Evolutionary conservation across 2,888 invertebrate species (phyloP), one percentile per base, ranked within the genome.

Genomic region (Scrobipalpa atriplicella): DNA sequence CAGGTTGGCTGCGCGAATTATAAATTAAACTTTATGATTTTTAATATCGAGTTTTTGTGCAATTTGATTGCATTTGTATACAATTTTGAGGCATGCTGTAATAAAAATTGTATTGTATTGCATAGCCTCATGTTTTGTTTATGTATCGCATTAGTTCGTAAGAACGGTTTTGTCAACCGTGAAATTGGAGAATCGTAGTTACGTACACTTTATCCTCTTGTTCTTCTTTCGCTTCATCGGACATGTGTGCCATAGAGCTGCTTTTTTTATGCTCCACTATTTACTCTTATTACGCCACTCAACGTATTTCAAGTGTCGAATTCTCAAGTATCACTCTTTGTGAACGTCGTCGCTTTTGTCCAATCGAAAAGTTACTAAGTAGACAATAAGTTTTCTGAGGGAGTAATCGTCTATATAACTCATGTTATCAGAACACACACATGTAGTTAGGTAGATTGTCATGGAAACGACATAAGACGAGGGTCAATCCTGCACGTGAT

Each of bases 181-280:
- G 80, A 82, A 83, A 81, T 84, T 78, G 75, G 77, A 78, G 76
- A 78, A 77, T 78, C 73, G 69, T 74, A 71, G 73, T 75, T 78
- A 71, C 74, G 70, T 66, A 70, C 75, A 71, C 70, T 71, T 78
- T 81, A 74, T 76, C 69, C 71, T 71, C 71, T 75, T 73, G 72
- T 75, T 75, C 75, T 74, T 77, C 75, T 76, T 80, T 79, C 79
- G 78, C 78, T 78, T 77, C 74, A 81, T 78, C 75, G 75, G 73
- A 65, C 75, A 81, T 79, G 75, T 82, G 73, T 78, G 76, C 68
- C 78, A 75, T 67, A 74, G n/a, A n/a, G 70, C 70, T 69, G 64
- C 66, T 68, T 72, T 71, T 72, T 73, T 73, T 29, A 29, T 29
- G 29, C 29, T 29, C 29, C 73, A 72, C 68, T 71, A 65, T 64